phyloP scores from a whole-genome alignment of 1,140 invertebrate genomes.

The Musca domestica region DNA sequence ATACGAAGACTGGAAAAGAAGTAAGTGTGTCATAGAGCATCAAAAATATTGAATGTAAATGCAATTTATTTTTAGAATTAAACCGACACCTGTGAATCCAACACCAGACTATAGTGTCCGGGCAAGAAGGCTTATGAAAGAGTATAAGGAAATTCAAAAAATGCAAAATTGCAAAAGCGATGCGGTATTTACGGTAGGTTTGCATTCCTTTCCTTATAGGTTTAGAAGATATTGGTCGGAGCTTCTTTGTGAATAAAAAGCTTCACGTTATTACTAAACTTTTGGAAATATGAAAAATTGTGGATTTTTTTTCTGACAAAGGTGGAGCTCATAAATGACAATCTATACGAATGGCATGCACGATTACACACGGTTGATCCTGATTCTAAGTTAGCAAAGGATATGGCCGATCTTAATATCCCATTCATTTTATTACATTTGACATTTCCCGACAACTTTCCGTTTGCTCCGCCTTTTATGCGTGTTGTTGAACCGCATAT shows the following conservation, averaged over 20 bases:
- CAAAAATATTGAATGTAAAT: background rate
- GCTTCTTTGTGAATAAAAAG: no score
- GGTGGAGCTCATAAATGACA: slow-evolving; percentile 89
- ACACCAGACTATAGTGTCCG: slow-evolving; percentile 62
- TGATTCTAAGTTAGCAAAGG: slow-evolving; percentile 73
- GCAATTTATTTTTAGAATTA: slow-evolving; percentile 7
- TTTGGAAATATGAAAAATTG: no score
- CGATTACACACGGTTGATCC: slow-evolving; percentile 79
- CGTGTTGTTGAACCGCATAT: slow-evolving; percentile 88
- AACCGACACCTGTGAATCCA: slow-evolving; percentile 17
- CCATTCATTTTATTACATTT: slow-evolving; percentile 78
- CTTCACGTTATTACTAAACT: no score
- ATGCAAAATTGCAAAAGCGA: slow-evolving; percentile 63
- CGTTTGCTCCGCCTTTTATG: slow-evolving; percentile 93
- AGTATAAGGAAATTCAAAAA: slow-evolving; percentile 81
- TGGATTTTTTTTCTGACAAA: slow-evolving; percentile 39
- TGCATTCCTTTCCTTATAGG: background rate
- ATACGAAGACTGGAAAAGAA: slow-evolving; percentile 44
- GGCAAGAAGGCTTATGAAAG: slow-evolving; percentile 86
- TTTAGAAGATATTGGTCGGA: no score
- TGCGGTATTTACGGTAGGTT: slow-evolving; percentile 73
- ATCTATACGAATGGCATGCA: slow-evolving; percentile 92
- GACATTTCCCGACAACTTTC: slow-evolving; percentile 86
- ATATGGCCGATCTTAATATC: slow-evolving; percentile 77
- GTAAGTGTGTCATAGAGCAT: slow-evolving; percentile 24